Percentiles rank a stretch among this genome's conserved stretches.
phyloP scores from a whole-genome alignment of 2,797 vertebrate species.

The Phyllotis vaccarum region DNA sequence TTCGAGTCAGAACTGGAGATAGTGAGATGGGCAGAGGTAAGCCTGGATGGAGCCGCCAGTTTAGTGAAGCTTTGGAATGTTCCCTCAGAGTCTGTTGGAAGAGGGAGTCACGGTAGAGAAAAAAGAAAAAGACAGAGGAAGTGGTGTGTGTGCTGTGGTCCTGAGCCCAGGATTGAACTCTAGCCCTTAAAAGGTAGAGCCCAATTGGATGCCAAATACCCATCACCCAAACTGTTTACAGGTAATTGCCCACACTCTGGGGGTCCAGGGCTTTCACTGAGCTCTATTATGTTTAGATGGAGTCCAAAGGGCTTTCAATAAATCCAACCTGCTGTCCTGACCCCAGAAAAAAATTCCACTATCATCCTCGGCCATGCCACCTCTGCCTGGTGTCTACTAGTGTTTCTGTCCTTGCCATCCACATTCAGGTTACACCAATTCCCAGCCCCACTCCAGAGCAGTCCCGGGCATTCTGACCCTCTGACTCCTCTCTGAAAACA shows the following conservation, averaged over 20 bases:
- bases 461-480: neutral
- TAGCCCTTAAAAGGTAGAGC: neutral
- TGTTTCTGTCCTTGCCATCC: rapidly evolving
- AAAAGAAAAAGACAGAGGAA: neutral
- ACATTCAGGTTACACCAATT: neutral
- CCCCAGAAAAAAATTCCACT: neutral
- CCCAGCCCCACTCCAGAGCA: neutral
- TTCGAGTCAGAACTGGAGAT: neutral
- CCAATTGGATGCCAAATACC: neutral
- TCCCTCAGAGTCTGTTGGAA: neutral
- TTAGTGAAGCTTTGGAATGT: rapidly evolving
- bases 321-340: rapidly evolving
- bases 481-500: neutral
- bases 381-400: neutral
- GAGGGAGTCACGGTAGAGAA: neutral
- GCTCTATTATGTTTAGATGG: neutral
- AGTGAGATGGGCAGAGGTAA: neutral
- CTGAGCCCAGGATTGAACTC: neutral
- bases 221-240: neutral
- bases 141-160: no score
- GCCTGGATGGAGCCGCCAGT: rapidly evolving
- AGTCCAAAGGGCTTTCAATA: neutral
- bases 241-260: no score
- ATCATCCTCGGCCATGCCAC: rapidly evolving
- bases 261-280: no score